These are phyloP conservation scores for Myotis pilosus DNA, from an alignment of 2,797 vertebrate species.

Conservation along the genomic window DNA sequence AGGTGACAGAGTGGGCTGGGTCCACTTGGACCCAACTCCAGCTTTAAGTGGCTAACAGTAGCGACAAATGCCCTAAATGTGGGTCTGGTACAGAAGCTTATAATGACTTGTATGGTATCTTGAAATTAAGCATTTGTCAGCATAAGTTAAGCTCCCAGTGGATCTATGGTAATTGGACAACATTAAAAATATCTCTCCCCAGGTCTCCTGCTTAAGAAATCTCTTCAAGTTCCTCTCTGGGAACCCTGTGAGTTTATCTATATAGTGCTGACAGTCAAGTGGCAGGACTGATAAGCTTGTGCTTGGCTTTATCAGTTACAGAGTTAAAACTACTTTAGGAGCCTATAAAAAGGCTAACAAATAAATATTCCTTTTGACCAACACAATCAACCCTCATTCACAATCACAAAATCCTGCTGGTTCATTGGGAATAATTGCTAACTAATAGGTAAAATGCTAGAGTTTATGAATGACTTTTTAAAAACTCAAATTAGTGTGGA, in stretches of 20 bases:
- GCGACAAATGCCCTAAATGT: not conserved
- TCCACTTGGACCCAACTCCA: not conserved
- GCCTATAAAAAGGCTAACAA: slow-evolving; percentile 1
- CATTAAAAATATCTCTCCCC: not conserved
- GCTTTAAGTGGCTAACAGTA: not conserved
- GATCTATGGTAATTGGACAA: not conserved
- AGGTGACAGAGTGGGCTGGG: not conserved
- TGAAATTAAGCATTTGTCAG: not conserved
- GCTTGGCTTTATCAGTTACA: not conserved
- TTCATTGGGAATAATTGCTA: slow-evolving; percentile 15
- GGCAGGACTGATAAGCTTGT: not conserved
- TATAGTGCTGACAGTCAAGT: not conserved
- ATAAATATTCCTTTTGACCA: not conserved
- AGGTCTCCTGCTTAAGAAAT: not conserved
- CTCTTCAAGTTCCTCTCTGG: not conserved
- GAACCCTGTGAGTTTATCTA: not conserved
- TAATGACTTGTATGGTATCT: not conserved
- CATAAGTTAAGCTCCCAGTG: not conserved
- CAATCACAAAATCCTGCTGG: not conserved
- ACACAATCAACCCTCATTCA: not conserved
- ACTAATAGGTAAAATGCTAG: slow-evolving; percentile 21
- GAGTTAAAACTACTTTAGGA: not conserved
- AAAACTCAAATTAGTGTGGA: slow-evolving; percentile 7
- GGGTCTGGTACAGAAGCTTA: not conserved
- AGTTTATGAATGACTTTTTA: slow-evolving; percentile 49